These are phyloP conservation scores for Pagrus major DNA, from an alignment of 2,113 vertebrate genomes.

Conservation along the genomic window DNA sequence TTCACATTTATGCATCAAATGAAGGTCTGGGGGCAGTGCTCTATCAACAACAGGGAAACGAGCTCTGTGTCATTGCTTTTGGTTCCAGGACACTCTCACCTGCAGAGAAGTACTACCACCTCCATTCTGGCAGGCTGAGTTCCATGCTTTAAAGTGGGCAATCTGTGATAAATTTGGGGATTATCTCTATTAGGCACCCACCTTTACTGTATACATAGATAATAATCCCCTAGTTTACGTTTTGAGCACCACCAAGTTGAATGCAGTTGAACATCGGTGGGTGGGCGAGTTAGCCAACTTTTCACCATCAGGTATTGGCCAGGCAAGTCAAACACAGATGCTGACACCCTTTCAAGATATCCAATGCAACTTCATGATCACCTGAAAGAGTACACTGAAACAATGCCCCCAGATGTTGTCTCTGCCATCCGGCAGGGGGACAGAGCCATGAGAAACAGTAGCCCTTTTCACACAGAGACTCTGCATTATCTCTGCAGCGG, in stretches of 20 bases:
- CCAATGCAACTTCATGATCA: background rate
- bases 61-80: background rate
- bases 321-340: background rate
- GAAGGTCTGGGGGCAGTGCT: background rate
- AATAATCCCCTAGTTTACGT: no score
- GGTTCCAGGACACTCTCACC: background rate
- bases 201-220: no score
- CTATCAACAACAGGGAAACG: background rate
- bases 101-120: background rate
- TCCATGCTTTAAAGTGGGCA: background rate
- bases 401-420: background rate
- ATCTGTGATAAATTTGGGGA: background rate
- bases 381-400: constrained; percentile 2
- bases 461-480: no score
- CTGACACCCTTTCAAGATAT: background rate
- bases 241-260: no score
- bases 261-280: no score
- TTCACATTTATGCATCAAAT: constrained; percentile 9
- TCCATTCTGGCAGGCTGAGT: background rate
- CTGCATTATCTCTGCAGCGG: no score
- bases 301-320: background rate
- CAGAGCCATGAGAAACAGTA: background rate
- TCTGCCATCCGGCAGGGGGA: constrained; percentile 28
- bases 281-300: constrained; percentile 9
- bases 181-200: background rate